Base-by-base conservation (phyloP, 2,797 vertebrate genomes). In the Hyperoplus immaculatus region DNA sequence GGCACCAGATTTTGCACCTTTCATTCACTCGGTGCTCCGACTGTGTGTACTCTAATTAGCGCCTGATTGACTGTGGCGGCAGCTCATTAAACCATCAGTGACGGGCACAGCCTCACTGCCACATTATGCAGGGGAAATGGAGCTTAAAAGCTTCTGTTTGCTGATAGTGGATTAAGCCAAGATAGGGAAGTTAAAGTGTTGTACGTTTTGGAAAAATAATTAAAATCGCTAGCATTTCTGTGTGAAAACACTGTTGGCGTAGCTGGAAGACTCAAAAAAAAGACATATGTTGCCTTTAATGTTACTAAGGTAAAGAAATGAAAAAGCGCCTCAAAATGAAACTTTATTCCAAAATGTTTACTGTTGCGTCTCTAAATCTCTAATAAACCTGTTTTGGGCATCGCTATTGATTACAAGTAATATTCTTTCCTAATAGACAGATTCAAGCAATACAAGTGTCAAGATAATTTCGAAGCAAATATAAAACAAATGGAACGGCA, bases 41-140 rank as follows among this genome's bases (percentile, higher is more conserved):
- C n/a, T 39, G 12, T 42, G 51, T 43, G 42, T 41, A 13, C 41
- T 57, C 1, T 12, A 64, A 29, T 75, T 50, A 64, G 8, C 72
- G 9, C 45, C 53, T 56, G 38, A 55, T 64, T 59, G 53, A 49
- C 21, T 45, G 8, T 59, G 53, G 12, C 61, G 57, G 51, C 45
- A 47, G n/a, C 29, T 18, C 9, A 71, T 71, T 78, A 68, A 14
- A 43, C 54, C 66, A 47, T 61, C 72, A 51, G 42, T 21, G 54
- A 51, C 21, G 16, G 39, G 38, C 12, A n/a, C 36, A 15, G 47
- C 36, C 46, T 39, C 8, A 3, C 1, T 39, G 46, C 16, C 6
- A 58, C 9, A 56, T 29, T 18, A 36, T 18, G 45, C 18, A 42
- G 36, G 18, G 3, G 9, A 14, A 39, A 69, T 62, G 42, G 29